phyloP scores from a whole-genome alignment of 1,140 invertebrate species.

The Apis mellifera region DNA sequence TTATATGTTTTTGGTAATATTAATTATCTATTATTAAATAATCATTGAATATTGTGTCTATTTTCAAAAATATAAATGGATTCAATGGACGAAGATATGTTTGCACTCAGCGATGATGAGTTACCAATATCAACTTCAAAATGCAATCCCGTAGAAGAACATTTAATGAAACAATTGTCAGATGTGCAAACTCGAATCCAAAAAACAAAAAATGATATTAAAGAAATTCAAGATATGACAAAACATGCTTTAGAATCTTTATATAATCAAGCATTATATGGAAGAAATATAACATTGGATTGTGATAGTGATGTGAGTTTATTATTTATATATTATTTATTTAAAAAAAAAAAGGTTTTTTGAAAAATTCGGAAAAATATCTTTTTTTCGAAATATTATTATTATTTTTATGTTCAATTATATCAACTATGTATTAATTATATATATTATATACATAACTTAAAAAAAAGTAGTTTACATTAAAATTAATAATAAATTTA shows the following conservation, averaged over 20 bases:
- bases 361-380: too few relatives aligned
- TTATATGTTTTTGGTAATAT: background rate
- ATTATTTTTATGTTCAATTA: too few relatives aligned
- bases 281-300: conserved; percentile 56
- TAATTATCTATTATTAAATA: background rate
- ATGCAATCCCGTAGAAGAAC: conserved; percentile 71
- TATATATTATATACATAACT: too few relatives aligned
- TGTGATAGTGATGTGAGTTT: conserved; percentile 68
- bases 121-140: background rate
- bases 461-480: background rate
- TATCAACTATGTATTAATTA: too few relatives aligned
- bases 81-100: conserved; percentile 60
- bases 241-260: conserved; percentile 59
- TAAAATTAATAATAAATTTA: background rate
- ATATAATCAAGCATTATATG: conserved; percentile 46
- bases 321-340: background rate
- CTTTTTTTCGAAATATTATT: too few relatives aligned
- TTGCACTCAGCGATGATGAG: conserved; percentile 62
- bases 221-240: conserved; percentile 52
- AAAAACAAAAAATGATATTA: conserved; percentile 54
- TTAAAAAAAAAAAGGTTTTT: background rate
- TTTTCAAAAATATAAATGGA: conserved; percentile 43
- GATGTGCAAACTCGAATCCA: conserved; percentile 62
- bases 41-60: background rate
- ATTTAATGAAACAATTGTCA: conserved; percentile 64